Conservation (phyloP, 2,113 vertebrate species). For the Ictidomys tridecemlineatus region DNA sequence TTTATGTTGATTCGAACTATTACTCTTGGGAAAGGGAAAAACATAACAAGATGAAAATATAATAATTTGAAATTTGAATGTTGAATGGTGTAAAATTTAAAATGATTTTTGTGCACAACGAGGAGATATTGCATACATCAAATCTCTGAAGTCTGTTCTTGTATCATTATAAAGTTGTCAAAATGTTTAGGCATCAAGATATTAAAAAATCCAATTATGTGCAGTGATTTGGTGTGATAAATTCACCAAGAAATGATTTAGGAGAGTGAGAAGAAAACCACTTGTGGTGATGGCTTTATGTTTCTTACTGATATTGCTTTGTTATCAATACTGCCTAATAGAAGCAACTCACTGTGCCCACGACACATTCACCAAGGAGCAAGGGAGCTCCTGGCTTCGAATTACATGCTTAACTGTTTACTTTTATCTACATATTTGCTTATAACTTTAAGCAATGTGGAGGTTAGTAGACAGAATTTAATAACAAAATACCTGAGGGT, state of each 20-base stretch:
- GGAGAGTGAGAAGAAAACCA: conserved; percentile 8
- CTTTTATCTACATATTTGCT: conserved; percentile 24
- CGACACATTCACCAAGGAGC: not conserved
- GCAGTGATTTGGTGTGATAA: not conserved
- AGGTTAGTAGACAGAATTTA: not conserved
- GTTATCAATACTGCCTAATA: not conserved
- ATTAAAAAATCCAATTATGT: not conserved
- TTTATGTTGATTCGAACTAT: not conserved
- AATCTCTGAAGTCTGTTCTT: not conserved
- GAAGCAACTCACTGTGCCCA: not conserved
- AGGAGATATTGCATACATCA: not conserved
- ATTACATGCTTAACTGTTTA: not conserved
- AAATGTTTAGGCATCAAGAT: not conserved
- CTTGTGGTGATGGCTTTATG: not conserved
- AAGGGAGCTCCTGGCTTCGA: not conserved
- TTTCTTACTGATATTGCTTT: not conserved
- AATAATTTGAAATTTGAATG: conserved; percentile 40
- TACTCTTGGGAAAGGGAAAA: not conserved
- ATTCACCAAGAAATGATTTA: conserved; percentile 38
- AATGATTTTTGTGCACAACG: not conserved
- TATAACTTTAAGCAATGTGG: conserved; percentile 1
- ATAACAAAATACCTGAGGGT: not conserved
- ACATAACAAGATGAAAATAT: not conserved
- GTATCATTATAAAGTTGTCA: not conserved
- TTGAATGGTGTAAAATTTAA: conserved; percentile 41